Conservation (phyloP, 2,797 vertebrate genomes). For the Aulostomus chinensis region DNA sequence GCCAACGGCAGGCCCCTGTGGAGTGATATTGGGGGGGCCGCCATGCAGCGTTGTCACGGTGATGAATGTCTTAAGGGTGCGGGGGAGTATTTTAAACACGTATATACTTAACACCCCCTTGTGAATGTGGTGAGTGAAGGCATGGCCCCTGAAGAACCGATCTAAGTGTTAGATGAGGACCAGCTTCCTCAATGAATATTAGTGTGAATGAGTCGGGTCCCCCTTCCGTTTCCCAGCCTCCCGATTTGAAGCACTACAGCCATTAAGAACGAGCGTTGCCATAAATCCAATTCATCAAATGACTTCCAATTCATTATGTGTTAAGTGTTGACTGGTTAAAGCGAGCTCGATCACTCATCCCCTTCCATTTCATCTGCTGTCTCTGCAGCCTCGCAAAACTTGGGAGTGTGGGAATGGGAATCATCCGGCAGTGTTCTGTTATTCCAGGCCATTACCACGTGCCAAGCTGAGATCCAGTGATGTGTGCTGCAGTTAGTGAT, state of each 20-base stretch:
- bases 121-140: constrained; percentile 61
- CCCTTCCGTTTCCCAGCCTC: constrained; percentile 21
- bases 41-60: constrained; percentile 74
- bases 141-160: constrained; percentile 43
- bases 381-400: constrained; percentile 40
- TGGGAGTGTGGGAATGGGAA: constrained; percentile 60
- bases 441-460: constrained; percentile 78
- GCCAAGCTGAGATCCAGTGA: constrained; percentile 74
- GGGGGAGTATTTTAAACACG: constrained; percentile 78
- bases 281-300: constrained; percentile 71
- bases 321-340: constrained; percentile 78
- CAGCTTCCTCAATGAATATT: constrained; percentile 51
- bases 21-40: constrained; percentile 77
- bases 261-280: constrained; percentile 55
- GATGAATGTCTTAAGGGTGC: constrained; percentile 82
- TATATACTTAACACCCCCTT: constrained; percentile 77
- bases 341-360: constrained; percentile 61
- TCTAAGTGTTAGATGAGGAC: constrained; percentile 49
- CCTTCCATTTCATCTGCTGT: too few relatives aligned
- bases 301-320: constrained; percentile 73
- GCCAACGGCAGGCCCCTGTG: constrained; percentile 75
- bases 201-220: constrained; percentile 40
- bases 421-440: constrained; percentile 71
- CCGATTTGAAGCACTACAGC: constrained; percentile 59
- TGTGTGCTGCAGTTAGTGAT: constrained; percentile 76